Base-by-base conservation (phyloP, 2,888 invertebrate genomes). In the Bombyx huttoni region DNA sequence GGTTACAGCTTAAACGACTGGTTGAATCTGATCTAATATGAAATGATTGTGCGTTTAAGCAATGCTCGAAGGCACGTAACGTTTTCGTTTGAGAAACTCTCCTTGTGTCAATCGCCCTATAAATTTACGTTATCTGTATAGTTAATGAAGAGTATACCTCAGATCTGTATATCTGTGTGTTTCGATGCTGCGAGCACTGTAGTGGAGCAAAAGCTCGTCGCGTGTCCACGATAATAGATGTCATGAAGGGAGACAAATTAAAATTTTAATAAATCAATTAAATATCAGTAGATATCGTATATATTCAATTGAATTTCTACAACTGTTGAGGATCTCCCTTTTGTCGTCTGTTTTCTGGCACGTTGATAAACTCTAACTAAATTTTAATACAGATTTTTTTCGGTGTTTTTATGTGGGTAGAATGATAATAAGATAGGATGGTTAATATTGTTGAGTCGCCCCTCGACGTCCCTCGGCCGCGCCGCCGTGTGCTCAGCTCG, bases 391-490 rank as follows among this genome's bases (percentile, higher is more conserved):
- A 40, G 24, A 24, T 24, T n/a, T n/a, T n/a, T 35, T 35, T 40
- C 40, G 40, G 40, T 40, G 40, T 40, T 40, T 35, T 12, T 8
- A 40, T 40, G 40, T 40, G 40, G n/a, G 40, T 40, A 40, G 40
- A 40, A 10, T 40, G 40, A 24, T 24, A 24, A 24, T 40, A 40
- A 40, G 40, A 12, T 8, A 10, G 12, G 40, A 40, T n/a, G 12
- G 48, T 8, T 33, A n/a, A 35, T 46, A 46, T 33, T 24, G 49
- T 52, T 54, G 54, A 52, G 46, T 51, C 51, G 52, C 52, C 62
- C 57, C 64, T 69, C 66, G 46, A 53, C 60, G 62, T 56, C 66
- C 63, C 70, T 75, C 60, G 61, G 55, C 53, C 52, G 58, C 40
- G 60, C 52, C 54, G 53, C 54, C 59, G 49, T 58, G 56, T 40